phyloP scores from a whole-genome alignment of 2,113 vertebrate species.

The Dromiciops gliroides region DNA sequence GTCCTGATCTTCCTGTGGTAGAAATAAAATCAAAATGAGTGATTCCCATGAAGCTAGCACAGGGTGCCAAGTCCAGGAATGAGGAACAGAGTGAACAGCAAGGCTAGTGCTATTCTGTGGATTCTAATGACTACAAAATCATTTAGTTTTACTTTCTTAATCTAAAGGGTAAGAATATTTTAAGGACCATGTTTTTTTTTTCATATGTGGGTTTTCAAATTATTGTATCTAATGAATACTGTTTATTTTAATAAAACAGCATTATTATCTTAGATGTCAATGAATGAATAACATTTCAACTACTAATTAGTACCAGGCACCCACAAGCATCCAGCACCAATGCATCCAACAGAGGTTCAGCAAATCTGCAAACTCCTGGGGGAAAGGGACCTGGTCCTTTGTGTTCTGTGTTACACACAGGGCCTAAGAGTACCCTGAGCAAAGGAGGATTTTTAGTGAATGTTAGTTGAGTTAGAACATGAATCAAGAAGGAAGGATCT shows the following conservation, averaged over 20 bases:
- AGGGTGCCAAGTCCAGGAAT: not conserved
- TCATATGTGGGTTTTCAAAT: slow-evolving; percentile 21
- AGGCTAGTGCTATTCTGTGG: not conserved
- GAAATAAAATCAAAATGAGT: slow-evolving; percentile 40
- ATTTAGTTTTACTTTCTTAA: not conserved
- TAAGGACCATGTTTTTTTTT: not conserved
- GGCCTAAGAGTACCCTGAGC: not conserved
- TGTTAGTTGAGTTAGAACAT: not conserved
- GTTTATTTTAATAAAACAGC: not conserved
- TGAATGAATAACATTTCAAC: slow-evolving; percentile 16
- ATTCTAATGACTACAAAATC: slow-evolving; percentile 1
- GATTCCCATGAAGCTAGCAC: not conserved
- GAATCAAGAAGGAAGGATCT: slow-evolving; percentile 27
- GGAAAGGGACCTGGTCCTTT: no score
- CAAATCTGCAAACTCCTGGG: not conserved
- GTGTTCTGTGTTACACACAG: no score
- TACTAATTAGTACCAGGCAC: not conserved
- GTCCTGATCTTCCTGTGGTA: not conserved
- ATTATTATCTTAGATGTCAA: not conserved
- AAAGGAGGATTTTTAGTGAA: not conserved
- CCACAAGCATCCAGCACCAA: not conserved
- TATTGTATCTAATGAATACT: slow-evolving; percentile 2
- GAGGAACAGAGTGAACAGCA: slow-evolving; percentile 26
- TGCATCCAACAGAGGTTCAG: not conserved
- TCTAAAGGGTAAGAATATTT: not conserved